Evolutionary conservation across 92 coral and sea anemone genomes (phyloP).

Genomic region (Scolanthus callimorphus): DNA sequence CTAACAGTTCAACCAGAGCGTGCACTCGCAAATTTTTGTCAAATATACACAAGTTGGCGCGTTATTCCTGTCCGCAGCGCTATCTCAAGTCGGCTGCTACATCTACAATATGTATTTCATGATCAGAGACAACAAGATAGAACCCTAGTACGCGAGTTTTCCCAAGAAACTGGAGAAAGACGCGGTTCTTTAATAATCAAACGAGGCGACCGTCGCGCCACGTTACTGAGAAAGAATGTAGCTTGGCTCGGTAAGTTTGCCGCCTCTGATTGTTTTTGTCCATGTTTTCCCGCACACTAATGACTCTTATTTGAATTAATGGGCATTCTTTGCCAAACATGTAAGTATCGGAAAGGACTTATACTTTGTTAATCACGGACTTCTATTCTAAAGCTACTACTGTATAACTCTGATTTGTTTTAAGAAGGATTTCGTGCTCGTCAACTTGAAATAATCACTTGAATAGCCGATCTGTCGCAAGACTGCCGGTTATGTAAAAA

Average conservation of each 20-base stretch:
- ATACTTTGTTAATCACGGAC: not conserved
- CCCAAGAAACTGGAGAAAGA: not conserved
- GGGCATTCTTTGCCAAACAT: constrained; percentile 26
- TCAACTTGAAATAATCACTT: not conserved
- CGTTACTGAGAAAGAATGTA: constrained; percentile 25
- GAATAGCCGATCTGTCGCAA: not conserved
- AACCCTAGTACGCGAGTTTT: not conserved
- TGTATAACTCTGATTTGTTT: not conserved
- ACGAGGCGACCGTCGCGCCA: constrained; percentile 7
- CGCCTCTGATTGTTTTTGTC: not conserved
- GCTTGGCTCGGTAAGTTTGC: constrained; percentile 20
- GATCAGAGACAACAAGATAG: no score
- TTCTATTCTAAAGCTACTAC: not conserved
- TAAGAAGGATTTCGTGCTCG: not conserved
- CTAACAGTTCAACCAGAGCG: constrained; percentile 39
- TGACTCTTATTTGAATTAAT: not conserved
- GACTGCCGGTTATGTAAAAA: no score
- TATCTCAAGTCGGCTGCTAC: not conserved
- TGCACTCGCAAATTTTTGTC: not conserved
- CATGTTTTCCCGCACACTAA: not conserved
- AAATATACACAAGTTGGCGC: not conserved
- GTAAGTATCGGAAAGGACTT: constrained; percentile 22
- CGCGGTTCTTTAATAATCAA: not conserved
- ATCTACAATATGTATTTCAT: no score
- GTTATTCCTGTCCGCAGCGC: not conserved